Percentiles rank a stretch among this genome's conserved stretches.
phyloP scores from a whole-genome alignment of 2,113 vertebrate genomes.

The Herpetotheres cachinnans region DNA sequence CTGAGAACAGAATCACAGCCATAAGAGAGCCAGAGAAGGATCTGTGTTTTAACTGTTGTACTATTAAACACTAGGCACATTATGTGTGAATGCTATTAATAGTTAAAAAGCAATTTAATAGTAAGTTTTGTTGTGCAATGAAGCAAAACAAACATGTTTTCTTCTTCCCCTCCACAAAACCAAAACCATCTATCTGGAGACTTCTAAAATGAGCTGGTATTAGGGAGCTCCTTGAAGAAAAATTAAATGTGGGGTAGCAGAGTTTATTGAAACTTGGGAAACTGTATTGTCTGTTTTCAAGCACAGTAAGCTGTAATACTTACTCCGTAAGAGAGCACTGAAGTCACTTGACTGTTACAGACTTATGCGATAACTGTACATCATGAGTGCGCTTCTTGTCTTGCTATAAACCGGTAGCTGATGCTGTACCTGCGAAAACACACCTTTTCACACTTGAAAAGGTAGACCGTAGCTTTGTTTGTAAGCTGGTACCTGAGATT shows the following conservation, averaged over 20 bases:
- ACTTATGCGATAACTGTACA: background rate
- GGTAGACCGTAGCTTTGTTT: background rate
- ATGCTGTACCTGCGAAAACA: background rate
- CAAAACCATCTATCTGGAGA: background rate
- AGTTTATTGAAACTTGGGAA: background rate
- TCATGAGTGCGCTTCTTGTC: background rate
- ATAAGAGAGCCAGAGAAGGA: background rate
- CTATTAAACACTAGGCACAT: background rate
- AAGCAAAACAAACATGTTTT: background rate
- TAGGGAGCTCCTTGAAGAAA: background rate
- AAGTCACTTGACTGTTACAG: background rate
- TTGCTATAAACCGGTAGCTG: background rate
- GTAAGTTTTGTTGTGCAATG: background rate
- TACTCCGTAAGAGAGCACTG: background rate
- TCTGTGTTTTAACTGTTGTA: background rate
- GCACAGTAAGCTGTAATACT: background rate
- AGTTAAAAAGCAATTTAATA: background rate
- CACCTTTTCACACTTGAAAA: fast-evolving
- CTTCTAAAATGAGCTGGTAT: background rate
- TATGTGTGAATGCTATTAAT: background rate
- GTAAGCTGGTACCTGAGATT: background rate
- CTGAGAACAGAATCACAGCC: background rate
- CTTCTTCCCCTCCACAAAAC: background rate
- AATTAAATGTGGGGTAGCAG: background rate
- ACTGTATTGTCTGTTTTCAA: background rate